Base-by-base conservation (phyloP, 1,140 invertebrate species). In the Pogonus chalceus region DNA sequence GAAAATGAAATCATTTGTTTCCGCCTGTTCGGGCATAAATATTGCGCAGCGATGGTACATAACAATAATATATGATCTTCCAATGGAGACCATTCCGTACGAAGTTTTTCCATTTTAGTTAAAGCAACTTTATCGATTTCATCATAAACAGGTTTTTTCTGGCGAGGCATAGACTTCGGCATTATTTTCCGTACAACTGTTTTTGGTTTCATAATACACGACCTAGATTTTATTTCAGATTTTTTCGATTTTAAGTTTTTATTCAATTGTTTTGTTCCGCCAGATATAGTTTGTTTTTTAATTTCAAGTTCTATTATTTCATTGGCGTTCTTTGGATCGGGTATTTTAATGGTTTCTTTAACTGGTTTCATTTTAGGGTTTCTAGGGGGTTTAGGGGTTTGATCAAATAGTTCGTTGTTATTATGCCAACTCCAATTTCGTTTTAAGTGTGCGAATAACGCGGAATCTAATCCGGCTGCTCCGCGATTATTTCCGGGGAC, bases 401-500 rank as follows among this genome's bases (percentile, higher is more conserved):
- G 7, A 23, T 24, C 0, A 43, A 21, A n/a, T 37, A 51, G 1
- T 51, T 56, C 54, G 20, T 31, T 56, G 1, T 47, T 23, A 23
- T 48, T 60, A 1, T 54, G 62, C 70, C 72, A 77, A 35, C 74
- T 75, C 86, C 86, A 88, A 59, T 85, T 87, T 3, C 82, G 71
- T 57, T 81, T 80, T 1, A 85, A 65, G 66, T 88, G 83, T 23
- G 80, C 64, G 67, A 80, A 89, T 24, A 88, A 69, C 1, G 76
- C 69, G 0, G 85, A 85, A 66, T 88, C 84, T 0, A 86, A 69
- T 3, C 88, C 87, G 39, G 78, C 85, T 2, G 86, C 85, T 1
- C 88, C 87, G 53, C 74, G 69, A 4, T 71, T 71, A 70, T 90
- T 86, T 1, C 87, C 87, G 1, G 87, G 87, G 22, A 88, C 69